Conservation (phyloP, 1,140 invertebrate genomes). For the Ips nitidus region DNA sequence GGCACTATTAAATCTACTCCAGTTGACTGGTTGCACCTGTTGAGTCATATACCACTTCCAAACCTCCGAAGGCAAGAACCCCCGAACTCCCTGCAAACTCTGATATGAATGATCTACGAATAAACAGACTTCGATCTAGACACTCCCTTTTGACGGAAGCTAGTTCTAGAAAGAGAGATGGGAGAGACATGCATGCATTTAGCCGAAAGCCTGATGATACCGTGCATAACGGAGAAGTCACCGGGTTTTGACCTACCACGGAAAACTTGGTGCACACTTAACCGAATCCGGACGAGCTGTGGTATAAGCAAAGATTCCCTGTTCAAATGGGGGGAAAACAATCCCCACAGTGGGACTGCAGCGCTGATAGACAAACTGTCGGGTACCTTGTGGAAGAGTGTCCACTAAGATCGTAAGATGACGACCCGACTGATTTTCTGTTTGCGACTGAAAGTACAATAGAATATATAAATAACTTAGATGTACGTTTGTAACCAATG, state of each 20-base stretch:
- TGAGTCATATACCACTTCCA: neutral
- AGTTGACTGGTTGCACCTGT: neutral
- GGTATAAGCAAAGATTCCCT: neutral
- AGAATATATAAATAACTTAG: too few species aligned
- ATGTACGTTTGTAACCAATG: too few species aligned
- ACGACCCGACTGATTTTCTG: too few species aligned
- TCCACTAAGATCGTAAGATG: neutral
- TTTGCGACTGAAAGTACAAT: too few species aligned
- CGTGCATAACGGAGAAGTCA: neutral
- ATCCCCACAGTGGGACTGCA: neutral
- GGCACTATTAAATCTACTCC: neutral
- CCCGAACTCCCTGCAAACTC: neutral
- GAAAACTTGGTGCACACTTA: neutral
- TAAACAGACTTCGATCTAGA: neutral
- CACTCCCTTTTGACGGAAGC: neutral
- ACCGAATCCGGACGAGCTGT: neutral
- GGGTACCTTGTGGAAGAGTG: neutral
- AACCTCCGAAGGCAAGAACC: neutral
- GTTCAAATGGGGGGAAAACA: neutral
- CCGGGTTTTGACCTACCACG: conserved; percentile 1
- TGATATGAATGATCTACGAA: neutral
- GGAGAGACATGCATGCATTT: neutral
- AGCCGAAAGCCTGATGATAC: neutral
- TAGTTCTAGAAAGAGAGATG: neutral
- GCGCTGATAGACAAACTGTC: neutral